Base-by-base conservation (phyloP, 2,888 invertebrate species). In the Campoplex capitator region DNA sequence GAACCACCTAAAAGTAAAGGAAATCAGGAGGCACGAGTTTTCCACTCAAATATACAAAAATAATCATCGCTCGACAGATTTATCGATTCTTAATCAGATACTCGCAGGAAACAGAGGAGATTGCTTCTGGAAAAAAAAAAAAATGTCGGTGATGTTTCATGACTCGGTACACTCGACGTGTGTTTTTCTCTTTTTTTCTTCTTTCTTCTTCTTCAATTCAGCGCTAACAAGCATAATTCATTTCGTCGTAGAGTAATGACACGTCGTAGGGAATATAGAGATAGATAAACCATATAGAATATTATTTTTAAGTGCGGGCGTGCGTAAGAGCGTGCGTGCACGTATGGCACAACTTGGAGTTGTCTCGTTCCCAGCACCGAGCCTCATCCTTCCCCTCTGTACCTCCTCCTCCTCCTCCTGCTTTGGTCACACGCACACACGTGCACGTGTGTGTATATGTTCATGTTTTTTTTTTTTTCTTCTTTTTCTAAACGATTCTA, bases 401-500 rank as follows among this genome's bases (percentile, higher is more conserved):
- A 54, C 38, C 83, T 68, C 79, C 79, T 75, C 48, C 45, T 77
- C 23, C 23, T 23, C 23, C 38, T 3, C 38, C 38, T 3, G 1
- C 62, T 83, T 23, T 65, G 75, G 58, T 73, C 48, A 18, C 70
- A 78, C 68, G 62, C 28, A 62, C 32, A 62, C 32, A 16, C 9
- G 28, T 28, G 28, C 54, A 18, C 54, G 35, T 35, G 68, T 16
- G 42, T 16, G 68, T 71, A 28, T 42, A 38, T 62, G 70, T 51
- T 28, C n/a, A 48, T 71, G 13, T 62, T 8, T 70, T 45, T 2
- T 62, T 51, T 62, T 70, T 45, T 2, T 62, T 51, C 48, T 82
- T 84, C 70, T 82, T 84, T 88, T 89, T 89, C 88, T 88, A 89
- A 89, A 88, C 89, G 89, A 88, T 89, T 89, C 90, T 89, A 88